Evolutionary conservation across 2,888 invertebrate species (phyloP).

Genomic region (Drymonia ruficornis): DNA sequence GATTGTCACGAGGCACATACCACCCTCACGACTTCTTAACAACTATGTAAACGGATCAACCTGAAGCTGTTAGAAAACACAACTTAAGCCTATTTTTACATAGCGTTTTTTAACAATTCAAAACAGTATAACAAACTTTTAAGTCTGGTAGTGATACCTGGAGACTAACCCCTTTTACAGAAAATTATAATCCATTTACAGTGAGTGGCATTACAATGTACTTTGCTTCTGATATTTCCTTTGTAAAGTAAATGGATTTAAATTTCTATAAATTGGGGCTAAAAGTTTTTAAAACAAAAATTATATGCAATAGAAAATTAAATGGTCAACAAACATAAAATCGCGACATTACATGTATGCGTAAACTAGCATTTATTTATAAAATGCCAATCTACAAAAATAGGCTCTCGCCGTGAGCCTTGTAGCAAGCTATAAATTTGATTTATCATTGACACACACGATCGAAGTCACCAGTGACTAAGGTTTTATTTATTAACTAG

Average conservation of each 20-base stretch:
- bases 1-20: constrained; percentile 62
- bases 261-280: neutral
- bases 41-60: constrained; percentile 12
- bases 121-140: neutral
- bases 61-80: constrained; percentile 13
- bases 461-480: neutral
- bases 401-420: neutral
- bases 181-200: too few species aligned
- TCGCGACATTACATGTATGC: neutral
- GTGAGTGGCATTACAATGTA: neutral
- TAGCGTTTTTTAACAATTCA: constrained; percentile 4
- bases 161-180: too few species aligned
- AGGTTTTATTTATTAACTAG: neutral
- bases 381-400: neutral
- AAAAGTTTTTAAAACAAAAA: neutral
- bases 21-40: constrained; percentile 18
- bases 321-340: constrained; percentile 1
- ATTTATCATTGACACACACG: constrained; percentile 1
- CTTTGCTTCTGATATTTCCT: too few species aligned
- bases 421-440: neutral
- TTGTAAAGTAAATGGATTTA: too few species aligned
- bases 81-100: constrained; percentile 11
- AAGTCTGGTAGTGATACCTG: too few species aligned
- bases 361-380: neutral
- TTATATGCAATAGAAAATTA: neutral